Base-by-base conservation (phyloP, 2,888 invertebrate species). In the Tachina lurida region DNA sequence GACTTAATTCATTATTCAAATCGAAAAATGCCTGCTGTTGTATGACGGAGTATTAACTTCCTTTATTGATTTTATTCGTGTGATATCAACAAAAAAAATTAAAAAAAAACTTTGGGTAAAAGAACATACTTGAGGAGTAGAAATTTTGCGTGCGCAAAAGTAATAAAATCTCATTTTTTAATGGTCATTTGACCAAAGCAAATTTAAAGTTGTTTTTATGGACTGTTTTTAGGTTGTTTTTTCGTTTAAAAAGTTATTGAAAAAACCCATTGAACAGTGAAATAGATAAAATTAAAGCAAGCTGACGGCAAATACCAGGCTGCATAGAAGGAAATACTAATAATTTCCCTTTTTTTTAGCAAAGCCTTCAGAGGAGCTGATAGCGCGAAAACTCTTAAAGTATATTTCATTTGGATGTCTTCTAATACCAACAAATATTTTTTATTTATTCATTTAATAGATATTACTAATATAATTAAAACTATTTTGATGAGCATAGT, bases 111-210 rank as follows among this genome's bases (percentile, higher is more conserved):
- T 52, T 56, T 52, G 19, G 56, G 19, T n/a, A 41, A 13, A 15
- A 39, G 4, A 49, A 43, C 54, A 45, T 43, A n/a, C n/a, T 13
- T 62, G n/a, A 68, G 60, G 45, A 43, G 22, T 43, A 43, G 9
- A n/a, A 52, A 41, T 74, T n/a, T 83, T 73, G 84, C 84, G 84
- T 84, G 84, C 39, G 19, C 41, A 62, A 67, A 74, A 63, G 56
- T 62, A 78, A 84, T 84, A 74, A 84, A 76, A 76, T 22, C 17
- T 49, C 10, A 47, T 39, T 43, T 45, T 62, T 68, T n/a, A n/a
- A 49, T 41, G 84, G 84, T 62, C 84, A 84, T 22, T 74, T 74
- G 47, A 7, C 43, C 52, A 68, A 78, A 73, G n/a, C 31, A 47
- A 83, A 47, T 78, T 68, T 10, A 74, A 74, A 62, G 12, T 41